Conservation (phyloP, 2,113 vertebrate species). For the Meles meles region DNA sequence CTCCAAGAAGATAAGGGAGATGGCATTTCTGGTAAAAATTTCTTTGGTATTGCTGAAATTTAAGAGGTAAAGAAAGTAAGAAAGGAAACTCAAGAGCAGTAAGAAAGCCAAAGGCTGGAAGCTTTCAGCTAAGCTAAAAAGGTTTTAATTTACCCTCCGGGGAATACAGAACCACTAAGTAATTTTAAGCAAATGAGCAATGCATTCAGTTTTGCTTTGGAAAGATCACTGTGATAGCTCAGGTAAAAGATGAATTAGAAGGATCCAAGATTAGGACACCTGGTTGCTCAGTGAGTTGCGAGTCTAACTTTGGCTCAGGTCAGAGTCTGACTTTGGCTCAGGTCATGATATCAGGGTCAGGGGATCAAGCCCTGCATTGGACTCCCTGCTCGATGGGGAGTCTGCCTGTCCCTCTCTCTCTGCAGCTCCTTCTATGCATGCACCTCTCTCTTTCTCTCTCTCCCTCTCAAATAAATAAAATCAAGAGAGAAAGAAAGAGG, state of each 20-base stretch:
- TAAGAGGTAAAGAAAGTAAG: neutral
- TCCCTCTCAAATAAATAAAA: neutral
- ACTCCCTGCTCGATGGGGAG: neutral
- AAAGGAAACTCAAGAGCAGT: neutral
- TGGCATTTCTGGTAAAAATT: neutral
- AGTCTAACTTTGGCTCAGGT: too few relatives aligned
- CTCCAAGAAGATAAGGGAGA: neutral
- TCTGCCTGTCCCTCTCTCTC: neutral
- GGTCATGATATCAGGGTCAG: neutral
- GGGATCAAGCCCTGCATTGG: neutral
- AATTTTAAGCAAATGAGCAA: neutral
- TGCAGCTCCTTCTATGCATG: too few relatives aligned
- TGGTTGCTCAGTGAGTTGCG: neutral
- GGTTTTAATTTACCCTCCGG: neutral
- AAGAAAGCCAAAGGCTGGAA: neutral
- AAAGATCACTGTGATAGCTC: neutral
- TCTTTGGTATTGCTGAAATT: neutral
- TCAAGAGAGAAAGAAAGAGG: too few relatives aligned
- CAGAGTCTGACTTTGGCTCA: neutral
- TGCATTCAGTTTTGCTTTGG: neutral
- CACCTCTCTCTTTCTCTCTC: neutral
- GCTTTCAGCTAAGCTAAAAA: neutral
- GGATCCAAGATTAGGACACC: neutral
- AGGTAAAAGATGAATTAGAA: neutral
- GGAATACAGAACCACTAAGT: neutral